A percentile compares a stretch with the other conserved stretches of the same genome.
Evolutionary conservation across 1,140 invertebrate genomes (phyloP).

Genomic region (Heliconius melpomene): DNA sequence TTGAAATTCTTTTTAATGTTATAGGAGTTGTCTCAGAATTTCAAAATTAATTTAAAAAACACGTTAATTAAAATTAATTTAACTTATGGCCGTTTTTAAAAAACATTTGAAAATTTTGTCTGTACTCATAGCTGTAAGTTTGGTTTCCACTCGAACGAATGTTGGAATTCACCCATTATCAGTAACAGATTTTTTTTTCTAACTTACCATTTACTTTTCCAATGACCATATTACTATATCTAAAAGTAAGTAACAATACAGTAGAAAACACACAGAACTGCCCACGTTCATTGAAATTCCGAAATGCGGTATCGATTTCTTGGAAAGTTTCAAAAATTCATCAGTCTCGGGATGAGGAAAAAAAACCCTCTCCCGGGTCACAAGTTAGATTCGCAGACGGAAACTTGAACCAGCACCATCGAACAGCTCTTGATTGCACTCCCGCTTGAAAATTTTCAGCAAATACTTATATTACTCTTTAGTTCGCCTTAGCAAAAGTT

Average conservation of each 20-base stretch:
- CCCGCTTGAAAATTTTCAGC: constrained; percentile 63
- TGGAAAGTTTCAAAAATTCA: constrained; percentile 69
- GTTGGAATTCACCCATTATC: no score
- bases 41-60: no score
- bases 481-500: constrained; percentile 42
- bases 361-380: constrained; percentile 50
- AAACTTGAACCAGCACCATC: constrained; percentile 52
- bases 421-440: constrained; percentile 68
- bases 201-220: background rate
- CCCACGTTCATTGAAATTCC: constrained; percentile 9
- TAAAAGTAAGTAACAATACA: background rate
- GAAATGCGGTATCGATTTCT: constrained; percentile 53
- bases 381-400: constrained; percentile 57
- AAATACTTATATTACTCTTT: constrained; percentile 55
- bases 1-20: no score
- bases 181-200: no score
- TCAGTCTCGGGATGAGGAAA: constrained; percentile 58
- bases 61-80: no score
- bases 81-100: no score
- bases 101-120: no score
- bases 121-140: no score
- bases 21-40: no score
- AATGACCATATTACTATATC: background rate
- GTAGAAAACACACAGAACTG: background rate
- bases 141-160: no score